Conservation (phyloP, 1,140 invertebrate genomes). For the Oedothorax gibbosus region DNA sequence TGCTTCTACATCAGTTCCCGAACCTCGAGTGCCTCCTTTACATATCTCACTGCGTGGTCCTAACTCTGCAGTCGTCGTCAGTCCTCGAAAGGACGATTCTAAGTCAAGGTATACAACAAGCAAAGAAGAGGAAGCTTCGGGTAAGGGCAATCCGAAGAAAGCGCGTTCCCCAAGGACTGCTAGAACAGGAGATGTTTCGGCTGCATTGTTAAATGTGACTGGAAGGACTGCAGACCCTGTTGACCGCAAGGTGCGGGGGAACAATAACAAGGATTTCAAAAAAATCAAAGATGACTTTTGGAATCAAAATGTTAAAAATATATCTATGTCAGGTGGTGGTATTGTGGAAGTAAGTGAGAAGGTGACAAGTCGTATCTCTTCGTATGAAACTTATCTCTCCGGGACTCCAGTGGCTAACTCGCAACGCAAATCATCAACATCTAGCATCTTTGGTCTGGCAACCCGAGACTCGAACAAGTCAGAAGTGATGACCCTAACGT, state of each 20-base stretch:
- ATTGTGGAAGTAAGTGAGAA: constrained; percentile 57
- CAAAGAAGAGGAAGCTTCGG: constrained; percentile 46
- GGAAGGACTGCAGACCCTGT: not conserved
- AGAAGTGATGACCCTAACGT: constrained; percentile 56
- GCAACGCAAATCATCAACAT: constrained; percentile 31
- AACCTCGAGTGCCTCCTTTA: constrained; percentile 86
- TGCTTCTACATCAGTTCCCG: constrained; percentile 65
- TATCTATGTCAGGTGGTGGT: constrained; percentile 55
- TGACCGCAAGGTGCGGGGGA: constrained; percentile 18
- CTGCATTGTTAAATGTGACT: constrained; percentile 8
- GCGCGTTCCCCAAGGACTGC: constrained; percentile 50
- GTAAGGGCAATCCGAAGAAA: constrained; percentile 46
- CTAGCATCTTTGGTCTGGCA: constrained; percentile 40
- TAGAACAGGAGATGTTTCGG: constrained; percentile 27
- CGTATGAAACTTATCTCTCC: constrained; percentile 51
- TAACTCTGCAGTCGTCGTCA: constrained; percentile 87
- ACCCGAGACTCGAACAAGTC: constrained; percentile 48
- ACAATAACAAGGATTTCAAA: constrained; percentile 44
- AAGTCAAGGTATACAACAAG: constrained; percentile 41
- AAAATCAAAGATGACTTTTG: constrained; percentile 59
- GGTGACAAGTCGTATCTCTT: constrained; percentile 32
- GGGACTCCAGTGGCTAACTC: constrained; percentile 1
- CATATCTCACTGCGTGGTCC: constrained; percentile 88
- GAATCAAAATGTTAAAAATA: constrained; percentile 61
- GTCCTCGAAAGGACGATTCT: constrained; percentile 64